These are phyloP conservation scores for Hydrotaea cyrtoneurina DNA, from an alignment of 2,888 invertebrate genomes.

Conservation along the genomic window DNA sequence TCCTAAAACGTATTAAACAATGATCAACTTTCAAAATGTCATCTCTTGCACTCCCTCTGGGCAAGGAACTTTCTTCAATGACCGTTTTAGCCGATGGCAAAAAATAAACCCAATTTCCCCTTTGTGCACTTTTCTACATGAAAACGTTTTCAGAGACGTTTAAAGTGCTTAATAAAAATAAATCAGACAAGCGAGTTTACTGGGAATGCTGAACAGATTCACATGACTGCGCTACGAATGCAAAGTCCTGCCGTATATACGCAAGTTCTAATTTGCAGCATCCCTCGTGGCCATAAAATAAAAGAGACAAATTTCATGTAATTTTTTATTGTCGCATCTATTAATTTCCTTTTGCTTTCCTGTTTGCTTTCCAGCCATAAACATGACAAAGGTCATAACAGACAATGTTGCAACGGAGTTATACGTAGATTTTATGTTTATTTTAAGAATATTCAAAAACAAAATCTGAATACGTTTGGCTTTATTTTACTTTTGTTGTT, in stretches of 20 bases:
- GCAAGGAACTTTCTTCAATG: no score
- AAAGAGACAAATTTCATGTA: constrained; percentile 23
- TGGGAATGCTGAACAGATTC: background rate
- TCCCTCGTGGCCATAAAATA: constrained; percentile 14
- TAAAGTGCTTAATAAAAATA: background rate
- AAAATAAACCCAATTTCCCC: no score
- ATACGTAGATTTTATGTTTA: background rate
- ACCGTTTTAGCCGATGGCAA: no score
- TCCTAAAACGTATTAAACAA: no score
- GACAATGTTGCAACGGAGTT: constrained; percentile 14
- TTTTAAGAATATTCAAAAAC: constrained; percentile 1
- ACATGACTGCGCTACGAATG: no score
- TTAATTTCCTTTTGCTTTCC: constrained; percentile 26
- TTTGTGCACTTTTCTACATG: no score
- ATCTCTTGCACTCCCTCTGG: no score
- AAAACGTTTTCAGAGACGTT: no score
- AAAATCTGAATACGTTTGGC: constrained; percentile 20
- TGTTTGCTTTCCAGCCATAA: background rate
- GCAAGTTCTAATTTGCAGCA: constrained; percentile 1
- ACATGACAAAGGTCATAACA: constrained; percentile 26
- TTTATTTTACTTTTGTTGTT: background rate
- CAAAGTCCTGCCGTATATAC: no score
- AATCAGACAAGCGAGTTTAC: background rate
- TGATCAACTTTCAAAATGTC: no score
- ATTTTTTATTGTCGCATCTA: constrained; percentile 27